phyloP scores from a whole-genome alignment of 2,113 vertebrate genomes.

The Microtus oregoni region DNA sequence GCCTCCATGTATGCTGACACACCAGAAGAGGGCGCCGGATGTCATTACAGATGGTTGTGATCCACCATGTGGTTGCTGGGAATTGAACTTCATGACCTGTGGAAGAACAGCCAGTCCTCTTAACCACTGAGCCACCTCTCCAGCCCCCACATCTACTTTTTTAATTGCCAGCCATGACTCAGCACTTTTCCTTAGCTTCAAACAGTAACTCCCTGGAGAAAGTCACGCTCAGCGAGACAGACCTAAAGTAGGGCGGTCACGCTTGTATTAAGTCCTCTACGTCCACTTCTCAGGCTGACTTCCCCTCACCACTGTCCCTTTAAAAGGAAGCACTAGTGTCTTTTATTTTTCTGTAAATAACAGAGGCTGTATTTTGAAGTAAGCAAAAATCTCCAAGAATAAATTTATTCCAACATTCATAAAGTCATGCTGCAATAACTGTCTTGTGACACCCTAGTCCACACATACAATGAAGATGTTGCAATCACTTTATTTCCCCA shows the following conservation, averaged over 20 bases:
- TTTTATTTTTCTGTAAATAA: background rate
- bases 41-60: too few relatives aligned
- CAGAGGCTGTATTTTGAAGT: background rate
- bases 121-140: too few relatives aligned
- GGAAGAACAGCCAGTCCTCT: too few relatives aligned
- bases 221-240: background rate
- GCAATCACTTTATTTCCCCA: conserved; percentile 75
- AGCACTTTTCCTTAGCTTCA: background rate
- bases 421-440: conserved; percentile 33
- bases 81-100: too few relatives aligned
- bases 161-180: background rate
- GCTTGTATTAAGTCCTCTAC: background rate
- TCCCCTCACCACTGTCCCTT: background rate
- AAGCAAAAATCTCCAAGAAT: conserved; percentile 31
- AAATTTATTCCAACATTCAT: conserved; percentile 47
- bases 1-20: too few relatives aligned
- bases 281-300: background rate
- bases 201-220: background rate
- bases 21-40: too few relatives aligned
- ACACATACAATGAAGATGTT: conserved; percentile 60
- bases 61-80: too few relatives aligned
- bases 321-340: background rate
- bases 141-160: background rate
- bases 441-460: conserved; percentile 66
- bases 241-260: background rate